Percentiles rank a stretch among this genome's conserved stretches.
Evolutionary conservation across 2,113 vertebrate genomes (phyloP).

Genomic region (Pimephales promelas): DNA sequence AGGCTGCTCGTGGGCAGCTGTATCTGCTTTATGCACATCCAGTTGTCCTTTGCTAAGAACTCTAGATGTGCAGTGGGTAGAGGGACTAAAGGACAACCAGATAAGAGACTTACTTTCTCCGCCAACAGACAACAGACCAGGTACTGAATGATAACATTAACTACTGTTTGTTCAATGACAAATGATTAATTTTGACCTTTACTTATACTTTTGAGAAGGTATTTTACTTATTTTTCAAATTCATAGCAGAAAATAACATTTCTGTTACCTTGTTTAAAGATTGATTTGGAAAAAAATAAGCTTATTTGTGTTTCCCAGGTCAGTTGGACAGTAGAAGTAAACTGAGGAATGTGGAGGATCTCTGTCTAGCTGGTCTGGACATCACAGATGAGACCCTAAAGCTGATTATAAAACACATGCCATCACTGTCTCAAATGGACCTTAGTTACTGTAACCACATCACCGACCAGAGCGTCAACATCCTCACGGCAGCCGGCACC

Average conservation of each 20-base stretch:
- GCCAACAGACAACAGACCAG: slow-evolving; percentile 94
- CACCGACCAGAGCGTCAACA: slow-evolving; percentile 94
- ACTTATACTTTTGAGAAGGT: neutral
- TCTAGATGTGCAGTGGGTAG: slow-evolving; percentile 95
- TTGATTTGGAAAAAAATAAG: neutral
- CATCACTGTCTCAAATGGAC: slow-evolving; percentile 87
- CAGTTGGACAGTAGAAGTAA: slow-evolving; percentile 95
- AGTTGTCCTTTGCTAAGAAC: slow-evolving; percentile 90
- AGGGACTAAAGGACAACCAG: slow-evolving; percentile 94
- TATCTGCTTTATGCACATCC: slow-evolving; percentile 93
- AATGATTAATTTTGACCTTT: neutral
- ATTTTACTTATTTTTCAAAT: neutral
- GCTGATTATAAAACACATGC: slow-evolving; percentile 93
- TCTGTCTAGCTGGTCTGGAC: slow-evolving; percentile 91
- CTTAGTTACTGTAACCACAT: slow-evolving; percentile 97
- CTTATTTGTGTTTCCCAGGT: slow-evolving; percentile 70
- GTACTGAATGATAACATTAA: slow-evolving; percentile 65
- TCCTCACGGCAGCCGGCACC: slow-evolving; percentile 92
- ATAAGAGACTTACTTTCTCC: slow-evolving; percentile 95
- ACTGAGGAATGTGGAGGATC: slow-evolving; percentile 88
- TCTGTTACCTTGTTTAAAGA: neutral
- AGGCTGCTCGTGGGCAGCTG: slow-evolving; percentile 94
- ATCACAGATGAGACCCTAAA: slow-evolving; percentile 88
- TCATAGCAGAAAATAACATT: neutral
- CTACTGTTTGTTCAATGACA: neutral